Evolutionary conservation across 1,140 invertebrate species (phyloP).

Genomic region (Fopius arisanus): DNA sequence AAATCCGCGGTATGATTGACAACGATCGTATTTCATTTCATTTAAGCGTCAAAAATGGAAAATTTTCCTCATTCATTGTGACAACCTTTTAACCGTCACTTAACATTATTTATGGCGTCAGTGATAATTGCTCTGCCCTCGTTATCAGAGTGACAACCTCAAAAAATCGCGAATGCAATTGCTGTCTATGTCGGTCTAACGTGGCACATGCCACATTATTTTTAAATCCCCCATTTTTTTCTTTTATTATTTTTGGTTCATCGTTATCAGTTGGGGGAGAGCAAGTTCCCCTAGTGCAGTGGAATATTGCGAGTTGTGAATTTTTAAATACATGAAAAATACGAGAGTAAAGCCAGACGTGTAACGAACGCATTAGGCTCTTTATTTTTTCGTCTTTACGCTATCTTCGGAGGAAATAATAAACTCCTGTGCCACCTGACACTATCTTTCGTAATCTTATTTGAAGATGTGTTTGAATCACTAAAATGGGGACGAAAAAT

Average conservation of each 20-base stretch:
- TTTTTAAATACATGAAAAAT: not conserved
- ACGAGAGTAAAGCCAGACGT: not conserved
- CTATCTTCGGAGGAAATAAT: not conserved
- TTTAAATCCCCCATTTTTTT: too few relatives aligned
- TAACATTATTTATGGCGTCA: not conserved
- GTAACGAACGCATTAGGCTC: not conserved
- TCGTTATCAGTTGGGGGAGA: not conserved
- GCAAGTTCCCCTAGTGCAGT: not conserved
- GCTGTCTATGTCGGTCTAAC: not conserved
- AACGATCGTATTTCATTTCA: not conserved
- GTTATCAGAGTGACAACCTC: not conserved
- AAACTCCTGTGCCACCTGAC: not conserved
- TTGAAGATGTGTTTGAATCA: not conserved
- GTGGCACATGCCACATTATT: not conserved
- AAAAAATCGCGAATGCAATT: not conserved
- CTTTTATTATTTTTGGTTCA: not conserved
- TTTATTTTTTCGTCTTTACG: not conserved
- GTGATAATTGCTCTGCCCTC: constrained; percentile 7
- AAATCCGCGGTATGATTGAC: not conserved
- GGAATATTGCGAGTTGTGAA: not conserved
- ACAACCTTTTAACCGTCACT: not conserved
- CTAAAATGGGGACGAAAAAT: not conserved
- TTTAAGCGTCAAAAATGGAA: not conserved
- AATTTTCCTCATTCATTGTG: not conserved
- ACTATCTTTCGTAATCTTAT: not conserved